Conservation (phyloP, 37 sponge, comb jelly and placozoan species). For the Corticium candelabrum region DNA sequence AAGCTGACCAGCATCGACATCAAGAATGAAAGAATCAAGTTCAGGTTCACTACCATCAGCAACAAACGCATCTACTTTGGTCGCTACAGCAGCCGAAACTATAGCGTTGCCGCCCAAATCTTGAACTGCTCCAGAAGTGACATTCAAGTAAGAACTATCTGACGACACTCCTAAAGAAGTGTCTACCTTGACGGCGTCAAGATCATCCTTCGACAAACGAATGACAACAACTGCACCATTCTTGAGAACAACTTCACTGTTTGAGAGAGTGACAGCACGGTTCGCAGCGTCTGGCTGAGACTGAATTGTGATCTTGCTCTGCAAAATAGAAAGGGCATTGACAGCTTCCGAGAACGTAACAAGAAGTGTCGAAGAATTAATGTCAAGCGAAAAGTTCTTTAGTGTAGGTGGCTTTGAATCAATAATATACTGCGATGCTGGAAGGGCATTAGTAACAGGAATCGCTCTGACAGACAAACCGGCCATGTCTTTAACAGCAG, state of each 20-base stretch:
- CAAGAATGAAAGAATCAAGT: slow-evolving; percentile 33
- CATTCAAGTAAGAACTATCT: slow-evolving; percentile 43
- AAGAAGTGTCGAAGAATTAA: slow-evolving; percentile 35
- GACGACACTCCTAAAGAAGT: slow-evolving; percentile 40
- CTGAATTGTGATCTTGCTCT: slow-evolving; percentile 42
- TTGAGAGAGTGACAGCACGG: slow-evolving; percentile 19
- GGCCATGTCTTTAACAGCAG: slow-evolving; percentile 56
- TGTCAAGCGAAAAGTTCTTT: slow-evolving; percentile 34
- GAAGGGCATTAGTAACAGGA: slow-evolving; percentile 19
- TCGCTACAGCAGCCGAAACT: not conserved
- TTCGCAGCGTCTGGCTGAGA: slow-evolving; percentile 3
- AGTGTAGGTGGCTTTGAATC: slow-evolving; percentile 40
- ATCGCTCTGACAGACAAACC: slow-evolving; percentile 51
- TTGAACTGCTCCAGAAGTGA: slow-evolving; percentile 25
- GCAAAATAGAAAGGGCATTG: slow-evolving; percentile 23
- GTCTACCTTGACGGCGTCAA: slow-evolving; percentile 56
- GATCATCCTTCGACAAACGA: slow-evolving; percentile 32
- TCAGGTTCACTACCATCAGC: slow-evolving; percentile 42
- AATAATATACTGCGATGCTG: slow-evolving; percentile 18
- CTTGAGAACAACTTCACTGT: slow-evolving; percentile 20
- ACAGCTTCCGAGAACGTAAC: slow-evolving; percentile 72
- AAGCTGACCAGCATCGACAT: slow-evolving; percentile 48
- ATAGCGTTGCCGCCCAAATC: slow-evolving; percentile 51
- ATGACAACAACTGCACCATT: slow-evolving; percentile 21
- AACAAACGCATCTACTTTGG: slow-evolving; percentile 35